Conservation (phyloP, 2,797 vertebrate species). For the Parambassis ranga region DNA sequence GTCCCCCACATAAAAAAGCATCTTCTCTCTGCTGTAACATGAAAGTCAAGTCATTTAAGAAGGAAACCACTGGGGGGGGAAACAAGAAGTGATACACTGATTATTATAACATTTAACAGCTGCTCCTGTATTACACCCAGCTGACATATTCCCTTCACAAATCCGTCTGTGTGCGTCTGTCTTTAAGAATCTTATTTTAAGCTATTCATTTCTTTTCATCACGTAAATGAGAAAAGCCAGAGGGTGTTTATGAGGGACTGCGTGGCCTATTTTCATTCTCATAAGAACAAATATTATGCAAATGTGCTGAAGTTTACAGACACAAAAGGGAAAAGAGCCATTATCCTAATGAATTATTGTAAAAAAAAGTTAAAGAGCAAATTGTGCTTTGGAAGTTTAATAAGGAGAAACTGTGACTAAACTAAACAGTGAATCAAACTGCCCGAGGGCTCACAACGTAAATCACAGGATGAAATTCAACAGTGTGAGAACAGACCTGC, state of each 20-base stretch:
- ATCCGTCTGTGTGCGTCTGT: not conserved
- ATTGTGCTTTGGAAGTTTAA: conserved; percentile 45
- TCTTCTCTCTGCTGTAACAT: conserved; percentile 18
- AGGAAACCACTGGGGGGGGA: conserved; percentile 20
- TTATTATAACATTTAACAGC: conserved; percentile 38
- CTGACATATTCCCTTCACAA: not conserved
- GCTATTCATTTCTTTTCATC: conserved; percentile 64
- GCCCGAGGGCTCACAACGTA: conserved; percentile 10
- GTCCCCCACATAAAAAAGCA: conserved; percentile 45
- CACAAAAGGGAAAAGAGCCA: conserved; percentile 44
- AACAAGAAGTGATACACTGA: conserved; percentile 25
- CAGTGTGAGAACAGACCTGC: conserved; percentile 32
- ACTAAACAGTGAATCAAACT: conserved; percentile 16
- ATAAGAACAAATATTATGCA: conserved; percentile 61
- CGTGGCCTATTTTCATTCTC: conserved; percentile 38
- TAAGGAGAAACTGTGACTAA: conserved; percentile 45
- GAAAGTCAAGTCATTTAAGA: conserved; percentile 50
- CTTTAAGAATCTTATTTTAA: conserved; percentile 66
- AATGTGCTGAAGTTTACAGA: conserved; percentile 25
- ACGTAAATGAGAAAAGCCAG: conserved; percentile 66
- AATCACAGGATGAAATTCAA: conserved; percentile 25
- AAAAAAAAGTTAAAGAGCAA: conserved; percentile 40
- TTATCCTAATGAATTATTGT: conserved; percentile 58
- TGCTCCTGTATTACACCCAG: conserved; percentile 32
- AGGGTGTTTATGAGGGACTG: conserved; percentile 56